A percentile compares a stretch with the other conserved stretches of the same genome.
Evolutionary conservation across 2,797 vertebrate species (phyloP).

Genomic region (Lacerta viridis): DNA sequence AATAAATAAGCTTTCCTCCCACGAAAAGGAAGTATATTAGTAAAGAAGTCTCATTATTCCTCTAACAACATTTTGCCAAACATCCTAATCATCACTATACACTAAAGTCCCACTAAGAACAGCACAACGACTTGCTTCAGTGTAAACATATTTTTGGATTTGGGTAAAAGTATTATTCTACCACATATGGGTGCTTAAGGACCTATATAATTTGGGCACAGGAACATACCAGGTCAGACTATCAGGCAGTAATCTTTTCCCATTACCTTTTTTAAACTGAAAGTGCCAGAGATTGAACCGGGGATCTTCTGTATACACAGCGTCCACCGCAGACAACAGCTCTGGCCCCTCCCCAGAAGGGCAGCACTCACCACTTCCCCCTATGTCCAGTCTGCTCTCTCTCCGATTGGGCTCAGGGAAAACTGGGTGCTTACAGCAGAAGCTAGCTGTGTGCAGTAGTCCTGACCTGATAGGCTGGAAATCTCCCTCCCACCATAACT

Average conservation of each 20-base stretch:
- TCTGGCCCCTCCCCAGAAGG: not conserved
- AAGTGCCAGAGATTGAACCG: not conserved
- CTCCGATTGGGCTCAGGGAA: not conserved
- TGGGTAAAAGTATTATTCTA: not conserved
- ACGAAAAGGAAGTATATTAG: slow-evolving; percentile 49
- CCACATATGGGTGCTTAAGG: not conserved
- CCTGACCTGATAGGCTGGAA: not conserved
- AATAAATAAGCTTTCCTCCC: not conserved
- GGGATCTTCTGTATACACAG: not conserved
- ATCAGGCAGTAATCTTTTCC: not conserved
- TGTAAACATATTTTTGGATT: not conserved
- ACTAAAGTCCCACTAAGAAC: not conserved
- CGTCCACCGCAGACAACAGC: not conserved
- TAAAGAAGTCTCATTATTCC: not conserved
- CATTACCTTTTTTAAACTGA: not conserved
- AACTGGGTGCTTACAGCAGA: not conserved
- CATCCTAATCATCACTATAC: not conserved
- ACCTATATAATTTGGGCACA: not conserved
- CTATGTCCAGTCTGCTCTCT: not conserved
- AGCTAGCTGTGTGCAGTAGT: not conserved
- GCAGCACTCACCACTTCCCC: not conserved
- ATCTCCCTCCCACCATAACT: not conserved
- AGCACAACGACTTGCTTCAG: not conserved
- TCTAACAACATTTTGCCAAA: not conserved
- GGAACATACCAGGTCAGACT: not conserved